These are phyloP conservation scores for Porphyrio hochstetteri DNA, from an alignment of 2,113 vertebrate species.

Conservation along the genomic window DNA sequence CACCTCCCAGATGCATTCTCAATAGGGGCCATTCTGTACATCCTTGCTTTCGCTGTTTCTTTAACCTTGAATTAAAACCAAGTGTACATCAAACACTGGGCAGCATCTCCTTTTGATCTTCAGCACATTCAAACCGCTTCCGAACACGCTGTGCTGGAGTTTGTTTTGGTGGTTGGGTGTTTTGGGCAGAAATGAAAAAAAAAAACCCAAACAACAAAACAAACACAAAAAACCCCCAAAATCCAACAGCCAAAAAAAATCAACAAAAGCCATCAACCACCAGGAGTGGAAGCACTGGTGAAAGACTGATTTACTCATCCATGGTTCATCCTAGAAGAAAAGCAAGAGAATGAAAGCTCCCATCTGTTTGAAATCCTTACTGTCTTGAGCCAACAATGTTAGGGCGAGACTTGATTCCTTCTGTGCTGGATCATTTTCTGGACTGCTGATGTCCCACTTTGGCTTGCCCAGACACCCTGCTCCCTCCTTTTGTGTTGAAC, in stretches of 20 bases:
- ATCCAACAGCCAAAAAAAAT: background rate
- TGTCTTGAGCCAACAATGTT: background rate
- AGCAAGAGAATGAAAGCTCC: constrained; percentile 16
- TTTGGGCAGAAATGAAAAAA: background rate
- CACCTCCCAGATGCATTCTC: constrained; percentile 34
- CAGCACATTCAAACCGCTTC: constrained; percentile 44
- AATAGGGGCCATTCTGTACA: constrained; percentile 10
- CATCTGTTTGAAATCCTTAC: background rate
- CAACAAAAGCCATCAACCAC: background rate
- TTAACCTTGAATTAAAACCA: constrained; percentile 53
- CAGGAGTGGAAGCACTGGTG: background rate
- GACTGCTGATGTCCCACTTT: background rate
- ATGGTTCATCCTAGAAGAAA: background rate
- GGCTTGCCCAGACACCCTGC: background rate
- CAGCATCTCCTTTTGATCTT: constrained; percentile 42
- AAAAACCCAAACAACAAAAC: background rate
- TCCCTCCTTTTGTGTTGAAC: background rate
- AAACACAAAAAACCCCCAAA: background rate
- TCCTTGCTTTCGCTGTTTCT: constrained; percentile 25
- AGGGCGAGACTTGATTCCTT: background rate
- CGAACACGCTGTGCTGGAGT: background rate
- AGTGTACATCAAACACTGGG: background rate
- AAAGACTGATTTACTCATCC: background rate
- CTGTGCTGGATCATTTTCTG: background rate
- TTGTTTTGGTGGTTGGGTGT: constrained; percentile 13